Percentiles rank a stretch among this genome's conserved stretches.
phyloP scores from a whole-genome alignment of 2,797 vertebrate species.

The Hydrocynus forskahlii region DNA sequence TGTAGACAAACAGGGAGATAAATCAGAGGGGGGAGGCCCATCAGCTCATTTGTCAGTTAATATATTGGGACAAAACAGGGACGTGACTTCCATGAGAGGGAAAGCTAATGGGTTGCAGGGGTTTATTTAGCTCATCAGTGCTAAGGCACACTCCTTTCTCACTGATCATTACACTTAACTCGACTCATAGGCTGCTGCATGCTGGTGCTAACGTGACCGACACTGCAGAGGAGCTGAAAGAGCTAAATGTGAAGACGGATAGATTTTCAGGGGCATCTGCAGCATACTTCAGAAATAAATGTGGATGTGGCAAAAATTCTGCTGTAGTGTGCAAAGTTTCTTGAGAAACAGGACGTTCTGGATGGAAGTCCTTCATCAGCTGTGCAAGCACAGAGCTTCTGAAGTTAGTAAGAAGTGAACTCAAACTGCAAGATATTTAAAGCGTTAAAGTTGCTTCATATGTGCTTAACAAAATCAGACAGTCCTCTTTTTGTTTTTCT shows the following conservation, averaged over 20 bases:
- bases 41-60: neutral
- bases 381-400: neutral
- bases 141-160: neutral
- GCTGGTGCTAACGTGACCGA: neutral
- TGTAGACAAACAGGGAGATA: neutral
- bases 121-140: neutral
- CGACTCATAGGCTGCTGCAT: neutral
- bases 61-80: neutral
- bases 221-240: slow-evolving; percentile 1
- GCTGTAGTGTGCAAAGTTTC: neutral
- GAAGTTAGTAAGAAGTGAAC: neutral
- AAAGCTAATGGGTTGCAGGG: neutral
- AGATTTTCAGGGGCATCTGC: neutral
- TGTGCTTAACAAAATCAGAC: neutral
- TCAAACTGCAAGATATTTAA: neutral
- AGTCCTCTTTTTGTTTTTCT: too few species aligned
- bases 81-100: neutral
- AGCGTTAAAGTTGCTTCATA: neutral
- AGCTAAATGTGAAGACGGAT: neutral
- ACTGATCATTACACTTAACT: slow-evolving; percentile 8
- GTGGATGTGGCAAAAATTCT: slow-evolving; percentile 1
- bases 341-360: neutral
- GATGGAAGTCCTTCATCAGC: neutral
- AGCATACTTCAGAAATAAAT: neutral
- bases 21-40: neutral